A percentile compares a stretch with the other conserved stretches of the same genome.
Conservation (phyloP, 2,888 invertebrate species). For the Mesorhabditis sp. region DNA sequence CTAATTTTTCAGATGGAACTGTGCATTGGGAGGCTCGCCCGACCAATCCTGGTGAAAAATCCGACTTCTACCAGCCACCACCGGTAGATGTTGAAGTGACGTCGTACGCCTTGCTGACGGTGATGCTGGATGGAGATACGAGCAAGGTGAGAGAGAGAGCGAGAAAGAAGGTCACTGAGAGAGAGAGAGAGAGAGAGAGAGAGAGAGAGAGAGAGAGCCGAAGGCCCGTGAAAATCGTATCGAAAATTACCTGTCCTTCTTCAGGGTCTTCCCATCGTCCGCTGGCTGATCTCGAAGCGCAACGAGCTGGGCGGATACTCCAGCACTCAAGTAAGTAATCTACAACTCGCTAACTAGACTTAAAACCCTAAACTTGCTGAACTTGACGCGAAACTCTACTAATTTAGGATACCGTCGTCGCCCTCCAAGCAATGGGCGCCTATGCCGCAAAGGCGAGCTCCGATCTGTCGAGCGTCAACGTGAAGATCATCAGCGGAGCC, state of each 20-base stretch:
- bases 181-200: slow-evolving; percentile 10
- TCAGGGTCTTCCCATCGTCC: slow-evolving; percentile 66
- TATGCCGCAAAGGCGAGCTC: slow-evolving; percentile 68
- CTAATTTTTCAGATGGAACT: slow-evolving; percentile 23
- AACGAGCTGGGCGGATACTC: slow-evolving; percentile 73
- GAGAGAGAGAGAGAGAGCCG: not conserved
- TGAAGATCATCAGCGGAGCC: slow-evolving; percentile 65
- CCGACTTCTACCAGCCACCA: slow-evolving; percentile 62
- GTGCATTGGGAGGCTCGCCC: slow-evolving; percentile 56
- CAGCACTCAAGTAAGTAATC: slow-evolving; percentile 67
- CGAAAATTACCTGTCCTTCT: not conserved
- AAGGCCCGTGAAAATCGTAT: not conserved
- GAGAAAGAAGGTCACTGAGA: slow-evolving; percentile 5
- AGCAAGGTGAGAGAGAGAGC: slow-evolving; percentile 39
- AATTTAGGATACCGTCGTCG: slow-evolving; percentile 72
- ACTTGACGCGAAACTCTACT: not conserved
- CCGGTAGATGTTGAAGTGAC: slow-evolving; percentile 81
- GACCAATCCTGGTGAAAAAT: slow-evolving; percentile 36
- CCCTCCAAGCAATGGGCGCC: slow-evolving; percentile 69
- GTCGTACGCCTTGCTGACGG: slow-evolving; percentile 78
- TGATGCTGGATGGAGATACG: slow-evolving; percentile 61
- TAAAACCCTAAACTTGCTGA: not conserved
- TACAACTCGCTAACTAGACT: not conserved
- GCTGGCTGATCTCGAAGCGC: slow-evolving; percentile 73
- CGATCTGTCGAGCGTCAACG: slow-evolving; percentile 62